These are phyloP conservation scores for Steromphala cineraria DNA, from an alignment of 2,888 invertebrate genomes.

Conservation along the genomic window DNA sequence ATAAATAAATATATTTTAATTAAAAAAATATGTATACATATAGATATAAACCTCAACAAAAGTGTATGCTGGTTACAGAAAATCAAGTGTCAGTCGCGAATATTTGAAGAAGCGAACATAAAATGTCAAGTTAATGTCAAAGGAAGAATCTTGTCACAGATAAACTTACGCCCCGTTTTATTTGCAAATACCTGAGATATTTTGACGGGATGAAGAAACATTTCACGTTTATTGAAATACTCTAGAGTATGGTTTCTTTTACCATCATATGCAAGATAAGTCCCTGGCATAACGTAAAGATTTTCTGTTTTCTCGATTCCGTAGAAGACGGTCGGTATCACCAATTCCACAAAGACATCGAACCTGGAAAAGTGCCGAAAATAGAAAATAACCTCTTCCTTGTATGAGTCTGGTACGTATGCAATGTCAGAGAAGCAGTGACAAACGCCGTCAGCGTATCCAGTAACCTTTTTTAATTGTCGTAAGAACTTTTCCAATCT, in stretches of 20 bases:
- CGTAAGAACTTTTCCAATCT: neutral
- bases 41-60: too few relatives aligned
- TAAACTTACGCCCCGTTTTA: neutral
- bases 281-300: neutral
- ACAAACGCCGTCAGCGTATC: neutral
- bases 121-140: too few relatives aligned
- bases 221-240: neutral
- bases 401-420: neutral
- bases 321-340: neutral
- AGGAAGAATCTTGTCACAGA: slow-evolving; percentile 5
- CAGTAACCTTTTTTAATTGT: neutral
- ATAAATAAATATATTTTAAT: too few relatives aligned
- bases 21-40: too few relatives aligned
- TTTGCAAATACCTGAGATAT: neutral
- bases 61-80: too few relatives aligned
- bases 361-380: neutral
- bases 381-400: neutral
- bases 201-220: slow-evolving; percentile 12
- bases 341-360: slow-evolving; percentile 12
- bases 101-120: too few relatives aligned
- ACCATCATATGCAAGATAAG: neutral
- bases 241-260: neutral
- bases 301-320: neutral
- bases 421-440: neutral
- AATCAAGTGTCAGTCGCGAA: too few relatives aligned